A percentile compares a stretch with the other conserved stretches of the same genome.
Evolutionary conservation across 2,113 vertebrate species (phyloP).

Genomic region (Cryptoleucopteryx plumbea): DNA sequence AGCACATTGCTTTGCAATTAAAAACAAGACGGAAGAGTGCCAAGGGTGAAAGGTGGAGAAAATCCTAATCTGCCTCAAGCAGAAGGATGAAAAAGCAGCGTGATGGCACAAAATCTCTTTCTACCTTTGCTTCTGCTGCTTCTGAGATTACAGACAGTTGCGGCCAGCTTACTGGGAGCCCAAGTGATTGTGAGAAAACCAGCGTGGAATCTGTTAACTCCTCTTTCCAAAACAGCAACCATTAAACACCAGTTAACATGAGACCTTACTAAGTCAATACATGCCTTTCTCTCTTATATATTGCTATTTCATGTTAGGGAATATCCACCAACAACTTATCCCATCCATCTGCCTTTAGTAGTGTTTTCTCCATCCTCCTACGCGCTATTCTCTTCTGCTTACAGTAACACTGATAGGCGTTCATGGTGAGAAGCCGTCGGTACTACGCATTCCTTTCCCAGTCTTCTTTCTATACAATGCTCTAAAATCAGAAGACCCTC

Average conservation of each 20-base stretch:
- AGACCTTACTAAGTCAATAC: neutral
- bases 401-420: neutral
- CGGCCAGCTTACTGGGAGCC: neutral
- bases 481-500: neutral
- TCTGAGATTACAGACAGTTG: neutral
- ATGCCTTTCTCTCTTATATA: neutral
- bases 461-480: accelerated
- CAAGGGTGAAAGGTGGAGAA: slow-evolving; percentile 61
- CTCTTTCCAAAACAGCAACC: neutral
- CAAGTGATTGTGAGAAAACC: neutral
- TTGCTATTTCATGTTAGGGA: neutral
- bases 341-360: neutral
- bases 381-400: neutral
- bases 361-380: neutral
- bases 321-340: neutral
- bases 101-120: neutral
- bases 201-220: neutral
- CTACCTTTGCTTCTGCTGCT: neutral
- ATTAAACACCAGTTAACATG: neutral
- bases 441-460: neutral
- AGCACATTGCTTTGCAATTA: slow-evolving; percentile 62
- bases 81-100: neutral
- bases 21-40: slow-evolving; percentile 32
- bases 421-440: neutral
- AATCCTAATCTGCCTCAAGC: neutral